Evolutionary conservation across 2,797 vertebrate species (phyloP), one percentile per base, ranked within the genome.

Genomic region (Neoniphon sammara): DNA sequence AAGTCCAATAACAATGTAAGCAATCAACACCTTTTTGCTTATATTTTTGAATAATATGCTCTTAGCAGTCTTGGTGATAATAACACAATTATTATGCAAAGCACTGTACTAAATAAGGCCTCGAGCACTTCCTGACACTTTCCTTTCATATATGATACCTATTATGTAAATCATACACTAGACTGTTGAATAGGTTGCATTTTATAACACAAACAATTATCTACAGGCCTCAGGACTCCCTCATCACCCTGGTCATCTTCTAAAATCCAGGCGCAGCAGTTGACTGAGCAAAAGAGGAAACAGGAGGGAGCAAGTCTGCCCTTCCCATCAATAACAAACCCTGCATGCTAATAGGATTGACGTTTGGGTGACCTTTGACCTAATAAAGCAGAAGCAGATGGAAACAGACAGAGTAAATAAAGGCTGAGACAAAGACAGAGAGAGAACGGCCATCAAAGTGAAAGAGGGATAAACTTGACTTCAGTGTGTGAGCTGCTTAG

Each of bases 281-380:
- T 34, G 1, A 53, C 11, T 9, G 54, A 30, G 17, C 2, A 20
- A 12, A 4, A 18, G 39, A 63, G n/a, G 20, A 39, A 57, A 27
- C 7, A 27, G 3, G 31, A 18, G 17, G 47, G 42, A 15, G 53
- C 0, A 4, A 11, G 30, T 70, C 27, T 4, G 4, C 1, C 65
- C 36, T 46, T 61, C 44, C 46, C 54, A 73, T 69, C 31, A 76
- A 52, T 36, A 74, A 70, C 75, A 71, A 65, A 74, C 60, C 30
- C 20, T 8, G 59, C 63, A 57, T 56, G 20, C 42, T 30, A 73
- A 79, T 64, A 25, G 58, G 44, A 23, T 12, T 7, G 66, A 59
- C 15, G 53, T 42, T 46, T 53, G 4, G 7, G 5, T 15, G 63
- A 76, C 77, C 70, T 75, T n/a, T 82, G 80, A 83, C 74, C 70